Percentiles rank a stretch among this genome's conserved stretches.
Conservation (phyloP, 2,797 vertebrate genomes). For the Aeoliscus strigatus region DNA sequence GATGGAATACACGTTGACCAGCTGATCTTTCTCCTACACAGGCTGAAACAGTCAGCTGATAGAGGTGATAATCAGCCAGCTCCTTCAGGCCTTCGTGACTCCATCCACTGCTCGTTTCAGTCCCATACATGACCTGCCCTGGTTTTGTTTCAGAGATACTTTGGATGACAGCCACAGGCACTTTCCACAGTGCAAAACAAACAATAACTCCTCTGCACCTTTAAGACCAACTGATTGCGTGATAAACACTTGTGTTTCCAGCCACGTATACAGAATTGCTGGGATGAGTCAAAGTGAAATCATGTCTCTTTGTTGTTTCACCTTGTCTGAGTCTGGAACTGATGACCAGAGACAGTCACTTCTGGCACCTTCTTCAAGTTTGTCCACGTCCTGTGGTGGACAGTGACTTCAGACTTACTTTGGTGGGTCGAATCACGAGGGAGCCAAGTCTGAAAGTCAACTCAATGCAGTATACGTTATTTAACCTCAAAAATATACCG, state of each 20-base stretch:
- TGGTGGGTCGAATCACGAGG: too few species aligned
- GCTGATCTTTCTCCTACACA: constrained; percentile 23
- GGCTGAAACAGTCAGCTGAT: constrained; percentile 10
- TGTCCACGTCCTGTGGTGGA: too few species aligned
- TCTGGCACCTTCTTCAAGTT: too few species aligned
- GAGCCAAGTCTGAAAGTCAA: too few species aligned
- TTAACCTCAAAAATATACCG: too few species aligned
- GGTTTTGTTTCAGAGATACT: constrained; percentile 36
- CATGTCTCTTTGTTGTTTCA: too few species aligned
- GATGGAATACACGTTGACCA: constrained; percentile 40
- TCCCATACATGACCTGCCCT: constrained; percentile 30
- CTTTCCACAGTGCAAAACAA: constrained; percentile 29
- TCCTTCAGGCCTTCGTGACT: constrained; percentile 61
- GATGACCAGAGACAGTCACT: too few species aligned
- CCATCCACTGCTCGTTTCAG: constrained; percentile 32
- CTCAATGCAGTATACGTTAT: too few species aligned
- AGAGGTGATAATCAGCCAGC: constrained; percentile 29
- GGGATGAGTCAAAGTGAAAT: too few species aligned
- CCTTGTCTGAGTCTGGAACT: too few species aligned
- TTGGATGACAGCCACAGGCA: constrained; percentile 46
- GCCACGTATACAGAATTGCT: not conserved
- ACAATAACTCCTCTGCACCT: constrained; percentile 25
- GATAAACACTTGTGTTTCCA: constrained; percentile 5
- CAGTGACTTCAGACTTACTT: too few species aligned
- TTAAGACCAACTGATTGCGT: constrained; percentile 15